phyloP scores from a whole-genome alignment of 2,888 invertebrate species.

The Galeopsomyia nigrocyanea region DNA sequence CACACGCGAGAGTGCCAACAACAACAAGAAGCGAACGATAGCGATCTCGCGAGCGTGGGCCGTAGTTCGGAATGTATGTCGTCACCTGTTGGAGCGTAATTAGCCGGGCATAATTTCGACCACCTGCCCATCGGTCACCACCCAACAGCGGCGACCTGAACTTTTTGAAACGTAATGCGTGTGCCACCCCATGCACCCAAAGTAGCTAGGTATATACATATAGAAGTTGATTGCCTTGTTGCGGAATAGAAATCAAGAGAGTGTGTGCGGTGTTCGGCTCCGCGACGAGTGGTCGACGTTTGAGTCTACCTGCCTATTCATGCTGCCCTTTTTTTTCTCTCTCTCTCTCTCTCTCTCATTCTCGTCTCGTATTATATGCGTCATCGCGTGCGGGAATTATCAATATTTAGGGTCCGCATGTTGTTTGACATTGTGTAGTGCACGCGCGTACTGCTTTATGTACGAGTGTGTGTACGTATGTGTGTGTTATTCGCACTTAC shows the following conservation, averaged over 20 bases:
- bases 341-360: conserved; percentile 20
- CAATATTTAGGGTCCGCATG: conserved; percentile 24
- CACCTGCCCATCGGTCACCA: conserved; percentile 49
- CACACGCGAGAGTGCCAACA: neutral
- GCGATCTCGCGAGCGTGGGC: conserved; percentile 26
- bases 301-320: conserved; percentile 2
- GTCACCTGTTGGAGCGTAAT: conserved; percentile 57
- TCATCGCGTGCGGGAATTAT: conserved; percentile 37
- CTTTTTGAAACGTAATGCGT: neutral
- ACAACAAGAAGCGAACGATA: conserved; percentile 9
- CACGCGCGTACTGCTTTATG: neutral
- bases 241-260: neutral
- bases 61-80: conserved; percentile 40
- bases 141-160: neutral
- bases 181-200: neutral
- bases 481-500: conserved; percentile 66
- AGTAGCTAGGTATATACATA: neutral
- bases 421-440: conserved; percentile 20
- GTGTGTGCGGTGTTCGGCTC: too few relatives aligned
- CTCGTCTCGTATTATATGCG: conserved; percentile 3
- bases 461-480: neutral
- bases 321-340: neutral
- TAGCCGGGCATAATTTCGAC: conserved; percentile 55
- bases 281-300: neutral
- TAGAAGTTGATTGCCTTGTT: conserved; percentile 1